These are phyloP conservation scores for Gallinago paraguaiae DNA, from an alignment of 2,113 vertebrate genomes.

Conservation along the genomic window DNA sequence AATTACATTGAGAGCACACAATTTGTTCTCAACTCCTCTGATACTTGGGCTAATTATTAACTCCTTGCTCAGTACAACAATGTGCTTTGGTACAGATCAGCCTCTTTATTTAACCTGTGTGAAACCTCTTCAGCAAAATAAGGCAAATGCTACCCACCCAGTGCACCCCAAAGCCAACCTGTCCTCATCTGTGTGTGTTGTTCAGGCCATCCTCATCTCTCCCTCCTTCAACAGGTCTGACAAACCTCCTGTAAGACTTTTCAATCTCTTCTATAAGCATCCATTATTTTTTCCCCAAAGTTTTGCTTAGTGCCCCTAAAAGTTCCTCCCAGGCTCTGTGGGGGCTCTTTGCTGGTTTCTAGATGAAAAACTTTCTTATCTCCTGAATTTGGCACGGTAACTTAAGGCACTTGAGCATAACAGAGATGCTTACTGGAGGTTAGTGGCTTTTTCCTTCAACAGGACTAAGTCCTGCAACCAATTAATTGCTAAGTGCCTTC, in stretches of 20 bases:
- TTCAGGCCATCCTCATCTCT: neutral
- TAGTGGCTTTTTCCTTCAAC: neutral
- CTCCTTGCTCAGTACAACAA: neutral
- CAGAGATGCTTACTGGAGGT: neutral
- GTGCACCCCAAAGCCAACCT: neutral
- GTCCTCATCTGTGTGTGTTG: rapidly evolving
- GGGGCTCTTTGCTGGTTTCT: neutral
- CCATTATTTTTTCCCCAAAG: neutral
- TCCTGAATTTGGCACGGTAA: neutral
- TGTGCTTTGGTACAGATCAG: neutral
- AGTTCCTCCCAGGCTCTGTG: neutral
- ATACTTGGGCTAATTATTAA: neutral
- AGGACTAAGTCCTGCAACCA: neutral
- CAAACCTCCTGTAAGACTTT: neutral
- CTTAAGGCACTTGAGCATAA: neutral
- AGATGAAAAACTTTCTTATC: neutral
- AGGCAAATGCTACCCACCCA: neutral
- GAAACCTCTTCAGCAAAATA: neutral
- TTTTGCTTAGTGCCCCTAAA: neutral
- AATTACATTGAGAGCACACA: neutral
- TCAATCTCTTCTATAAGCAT: neutral
- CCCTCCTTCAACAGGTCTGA: neutral
- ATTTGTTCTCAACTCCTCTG: neutral
- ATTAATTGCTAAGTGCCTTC: neutral
- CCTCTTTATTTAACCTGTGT: neutral